Conservation (phyloP, 2,113 vertebrate species). For the Conger conger region DNA sequence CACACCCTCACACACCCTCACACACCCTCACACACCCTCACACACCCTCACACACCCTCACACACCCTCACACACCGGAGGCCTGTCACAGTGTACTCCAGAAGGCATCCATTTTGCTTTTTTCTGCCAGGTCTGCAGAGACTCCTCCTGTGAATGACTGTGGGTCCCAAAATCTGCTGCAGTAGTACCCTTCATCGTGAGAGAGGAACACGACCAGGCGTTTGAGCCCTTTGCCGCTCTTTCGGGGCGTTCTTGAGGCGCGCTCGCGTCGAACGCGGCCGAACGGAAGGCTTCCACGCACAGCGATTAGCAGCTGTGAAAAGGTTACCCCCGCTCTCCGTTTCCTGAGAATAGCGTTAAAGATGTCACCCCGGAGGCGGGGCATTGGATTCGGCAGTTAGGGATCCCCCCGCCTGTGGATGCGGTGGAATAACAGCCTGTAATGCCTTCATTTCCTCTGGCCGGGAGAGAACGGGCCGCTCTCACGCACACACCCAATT, state of each 20-base stretch:
- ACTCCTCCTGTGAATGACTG: too few species aligned
- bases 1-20: too few species aligned
- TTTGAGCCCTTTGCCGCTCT: neutral
- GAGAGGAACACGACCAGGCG: too few species aligned
- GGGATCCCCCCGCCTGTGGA: conserved; percentile 8
- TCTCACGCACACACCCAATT: too few species aligned
- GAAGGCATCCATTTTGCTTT: too few species aligned
- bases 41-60: too few species aligned
- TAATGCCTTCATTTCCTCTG: neutral
- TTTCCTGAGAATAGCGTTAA: conserved; percentile 32
- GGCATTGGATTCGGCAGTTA: conserved; percentile 23
- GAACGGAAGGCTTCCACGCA: neutral
- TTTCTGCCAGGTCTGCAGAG: too few species aligned
- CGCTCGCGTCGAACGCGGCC: neutral
- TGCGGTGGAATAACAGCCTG: neutral
- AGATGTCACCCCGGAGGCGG: conserved; percentile 31
- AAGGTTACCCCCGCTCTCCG: conserved; percentile 36
- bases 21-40: too few species aligned
- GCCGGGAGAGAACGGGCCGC: neutral
- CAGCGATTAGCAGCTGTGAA: conserved; percentile 17
- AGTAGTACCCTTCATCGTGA: too few species aligned
- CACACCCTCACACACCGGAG: too few species aligned
- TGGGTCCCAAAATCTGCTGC: too few species aligned
- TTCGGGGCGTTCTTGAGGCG: neutral
- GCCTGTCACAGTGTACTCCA: too few species aligned